Conservation (phyloP, 2,888 invertebrate species). For the Drosophila atripex region DNA sequence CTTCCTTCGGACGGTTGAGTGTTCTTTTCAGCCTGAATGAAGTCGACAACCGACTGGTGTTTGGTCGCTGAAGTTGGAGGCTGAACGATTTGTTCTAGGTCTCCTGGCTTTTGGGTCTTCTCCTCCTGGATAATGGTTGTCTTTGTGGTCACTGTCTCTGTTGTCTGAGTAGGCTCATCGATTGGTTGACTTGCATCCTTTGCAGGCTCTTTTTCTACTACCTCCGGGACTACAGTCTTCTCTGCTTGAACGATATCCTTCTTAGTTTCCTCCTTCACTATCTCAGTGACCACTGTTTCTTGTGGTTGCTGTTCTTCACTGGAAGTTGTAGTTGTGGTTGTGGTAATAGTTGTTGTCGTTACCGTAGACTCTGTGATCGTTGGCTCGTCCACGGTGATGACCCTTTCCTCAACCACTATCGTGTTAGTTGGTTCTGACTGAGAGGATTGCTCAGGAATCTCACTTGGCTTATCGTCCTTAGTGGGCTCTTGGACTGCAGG, state of each 20-base stretch:
- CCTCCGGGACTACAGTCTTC: constrained; percentile 15
- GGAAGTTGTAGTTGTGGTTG: constrained; percentile 51
- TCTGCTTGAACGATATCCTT: background rate
- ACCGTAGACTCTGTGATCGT: constrained; percentile 42
- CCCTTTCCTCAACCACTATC: constrained; percentile 39
- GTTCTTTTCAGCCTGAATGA: constrained; percentile 64
- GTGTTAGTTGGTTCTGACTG: background rate
- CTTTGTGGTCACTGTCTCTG: constrained; percentile 40
- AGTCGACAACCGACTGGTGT: constrained; percentile 65
- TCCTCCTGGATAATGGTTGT: constrained; percentile 27
- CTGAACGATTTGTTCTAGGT: constrained; percentile 34
- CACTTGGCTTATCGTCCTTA: background rate
- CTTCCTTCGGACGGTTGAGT: constrained; percentile 21
- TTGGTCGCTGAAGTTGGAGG: constrained; percentile 31
- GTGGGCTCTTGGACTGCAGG: background rate
- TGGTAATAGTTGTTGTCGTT: constrained; percentile 52
- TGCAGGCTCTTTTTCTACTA: constrained; percentile 1
- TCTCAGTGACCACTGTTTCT: constrained; percentile 22
- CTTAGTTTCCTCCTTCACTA: constrained; percentile 5
- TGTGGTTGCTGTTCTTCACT: constrained; percentile 44
- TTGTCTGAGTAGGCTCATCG: constrained; percentile 6
- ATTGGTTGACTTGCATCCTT: background rate
- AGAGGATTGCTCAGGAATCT: constrained; percentile 11
- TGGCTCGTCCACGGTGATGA: constrained; percentile 55
- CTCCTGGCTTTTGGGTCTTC: constrained; percentile 38